These are phyloP conservation scores for Fregata magnificens DNA, from an alignment of 2,113 vertebrate species.

Conservation along the genomic window DNA sequence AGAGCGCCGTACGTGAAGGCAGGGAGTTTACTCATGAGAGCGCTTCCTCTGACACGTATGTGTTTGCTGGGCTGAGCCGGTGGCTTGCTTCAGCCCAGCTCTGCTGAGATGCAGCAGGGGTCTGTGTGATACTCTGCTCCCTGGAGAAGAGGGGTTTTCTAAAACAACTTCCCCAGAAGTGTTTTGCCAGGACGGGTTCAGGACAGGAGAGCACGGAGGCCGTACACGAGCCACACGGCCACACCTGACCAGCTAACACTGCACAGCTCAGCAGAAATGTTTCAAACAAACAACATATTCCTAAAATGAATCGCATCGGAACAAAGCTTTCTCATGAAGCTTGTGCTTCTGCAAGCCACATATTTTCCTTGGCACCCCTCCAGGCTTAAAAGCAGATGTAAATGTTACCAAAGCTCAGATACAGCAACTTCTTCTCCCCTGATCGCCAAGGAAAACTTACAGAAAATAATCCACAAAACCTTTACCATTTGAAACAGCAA, in stretches of 20 bases:
- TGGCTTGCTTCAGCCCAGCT: not conserved
- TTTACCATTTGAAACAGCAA: not conserved
- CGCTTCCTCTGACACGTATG: not conserved
- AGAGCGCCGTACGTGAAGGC: not conserved
- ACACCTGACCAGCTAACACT: conserved; percentile 1
- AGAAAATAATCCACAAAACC: not conserved
- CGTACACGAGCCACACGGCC: not conserved
- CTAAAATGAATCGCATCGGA: not conserved
- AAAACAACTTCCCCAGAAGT: not conserved
- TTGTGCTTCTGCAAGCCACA: conserved; percentile 7
- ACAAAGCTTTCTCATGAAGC: not conserved
- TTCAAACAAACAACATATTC: not conserved
- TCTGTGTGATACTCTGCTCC: not conserved
- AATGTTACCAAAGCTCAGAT: not conserved
- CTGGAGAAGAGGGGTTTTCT: not conserved
- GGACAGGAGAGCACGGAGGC: not conserved
- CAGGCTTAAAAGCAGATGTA: conserved; percentile 45
- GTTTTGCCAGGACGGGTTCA: not conserved
- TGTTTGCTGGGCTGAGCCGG: not conserved
- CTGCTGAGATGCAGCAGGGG: not conserved
- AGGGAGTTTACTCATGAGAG: not conserved
- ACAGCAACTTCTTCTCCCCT: not conserved
- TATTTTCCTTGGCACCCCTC: conserved; percentile 3
- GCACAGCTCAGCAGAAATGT: not conserved
- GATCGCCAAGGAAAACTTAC: not conserved